Evolutionary conservation across 2,113 vertebrate species (phyloP).

Genomic region (Aegithalos caudatus): DNA sequence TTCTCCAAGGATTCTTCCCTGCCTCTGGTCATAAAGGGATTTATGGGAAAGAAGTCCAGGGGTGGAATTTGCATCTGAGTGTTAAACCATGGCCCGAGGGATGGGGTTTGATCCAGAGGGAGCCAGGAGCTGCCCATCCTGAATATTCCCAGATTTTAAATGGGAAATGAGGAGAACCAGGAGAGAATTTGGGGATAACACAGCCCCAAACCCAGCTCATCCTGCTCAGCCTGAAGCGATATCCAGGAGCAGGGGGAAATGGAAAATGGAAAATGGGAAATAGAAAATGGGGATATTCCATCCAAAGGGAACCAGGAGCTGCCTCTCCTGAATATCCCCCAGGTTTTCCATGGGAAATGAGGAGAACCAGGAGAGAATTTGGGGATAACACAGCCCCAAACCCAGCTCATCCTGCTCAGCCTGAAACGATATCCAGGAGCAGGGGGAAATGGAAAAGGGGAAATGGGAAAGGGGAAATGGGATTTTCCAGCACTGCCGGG

Average conservation of each 20-base stretch:
- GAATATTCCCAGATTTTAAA: neutral
- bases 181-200: neutral
- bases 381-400: neutral
- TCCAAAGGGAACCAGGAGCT: too few relatives aligned
- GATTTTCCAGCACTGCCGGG: too few relatives aligned
- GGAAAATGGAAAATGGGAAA: neutral
- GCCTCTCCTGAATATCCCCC: neutral
- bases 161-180: neutral
- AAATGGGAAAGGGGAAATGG: neutral
- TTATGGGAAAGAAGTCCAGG: too few relatives aligned
- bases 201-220: neutral
- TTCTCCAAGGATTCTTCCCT: too few relatives aligned
- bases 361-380: neutral
- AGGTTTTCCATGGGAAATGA: neutral
- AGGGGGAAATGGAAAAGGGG: neutral
- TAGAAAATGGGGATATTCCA: too few relatives aligned
- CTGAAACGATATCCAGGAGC: neutral
- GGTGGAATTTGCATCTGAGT: too few relatives aligned
- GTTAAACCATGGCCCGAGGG: too few relatives aligned
- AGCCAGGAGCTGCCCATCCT: neutral
- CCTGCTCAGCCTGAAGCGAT: neutral
- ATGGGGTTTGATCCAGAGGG: neutral
- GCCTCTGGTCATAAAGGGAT: too few relatives aligned
- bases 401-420: neutral
- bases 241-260: neutral